phyloP scores from a whole-genome alignment of 2,888 invertebrate species.

The Liopterus haemorrhoidalis region DNA sequence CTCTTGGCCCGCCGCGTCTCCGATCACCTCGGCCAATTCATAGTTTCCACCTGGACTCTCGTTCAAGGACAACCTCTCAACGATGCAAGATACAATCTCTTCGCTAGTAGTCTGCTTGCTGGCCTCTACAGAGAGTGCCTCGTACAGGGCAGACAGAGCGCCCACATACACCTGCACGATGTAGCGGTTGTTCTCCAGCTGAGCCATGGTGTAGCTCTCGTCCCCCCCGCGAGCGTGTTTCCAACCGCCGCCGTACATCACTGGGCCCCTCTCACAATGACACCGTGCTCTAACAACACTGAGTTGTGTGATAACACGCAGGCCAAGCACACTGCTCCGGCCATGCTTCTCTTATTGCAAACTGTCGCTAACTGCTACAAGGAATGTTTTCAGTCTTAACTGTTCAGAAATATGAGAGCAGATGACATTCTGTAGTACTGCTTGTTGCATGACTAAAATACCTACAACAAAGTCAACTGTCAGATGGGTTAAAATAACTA shows the following conservation, averaged over 20 bases:
- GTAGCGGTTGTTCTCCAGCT: slow-evolving; percentile 59
- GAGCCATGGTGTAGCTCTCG: slow-evolving; percentile 53
- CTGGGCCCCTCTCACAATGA: no score
- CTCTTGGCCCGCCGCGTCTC: slow-evolving; percentile 78
- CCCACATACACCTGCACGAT: slow-evolving; percentile 85
- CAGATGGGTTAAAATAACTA: no score
- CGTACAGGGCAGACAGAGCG: slow-evolving; percentile 79
- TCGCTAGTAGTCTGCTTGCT: slow-evolving; percentile 88
- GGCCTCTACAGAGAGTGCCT: slow-evolving; percentile 84
- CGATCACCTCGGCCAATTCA: slow-evolving; percentile 83
- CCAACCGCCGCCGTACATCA: slow-evolving; percentile 14
- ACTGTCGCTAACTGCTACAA: no score
- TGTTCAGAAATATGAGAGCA: slow-evolving; percentile 19
- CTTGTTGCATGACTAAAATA: slow-evolving; percentile 22
- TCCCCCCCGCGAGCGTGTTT: slow-evolving; percentile 3
- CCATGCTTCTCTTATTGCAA: no score
- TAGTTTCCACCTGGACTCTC: slow-evolving; percentile 58
- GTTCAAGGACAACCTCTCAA: slow-evolving; percentile 61
- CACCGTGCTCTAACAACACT: no score
- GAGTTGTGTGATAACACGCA: no score
- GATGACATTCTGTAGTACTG: slow-evolving; percentile 18
- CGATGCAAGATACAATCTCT: slow-evolving; percentile 85
- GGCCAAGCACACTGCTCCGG: no score
- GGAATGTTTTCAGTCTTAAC: slow-evolving; percentile 18
- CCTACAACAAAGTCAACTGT: slow-evolving; percentile 21